Percentiles rank a stretch among this genome's conserved stretches.
Evolutionary conservation across 2,888 invertebrate species (phyloP).

Genomic region (Zeuzera pyrina): DNA sequence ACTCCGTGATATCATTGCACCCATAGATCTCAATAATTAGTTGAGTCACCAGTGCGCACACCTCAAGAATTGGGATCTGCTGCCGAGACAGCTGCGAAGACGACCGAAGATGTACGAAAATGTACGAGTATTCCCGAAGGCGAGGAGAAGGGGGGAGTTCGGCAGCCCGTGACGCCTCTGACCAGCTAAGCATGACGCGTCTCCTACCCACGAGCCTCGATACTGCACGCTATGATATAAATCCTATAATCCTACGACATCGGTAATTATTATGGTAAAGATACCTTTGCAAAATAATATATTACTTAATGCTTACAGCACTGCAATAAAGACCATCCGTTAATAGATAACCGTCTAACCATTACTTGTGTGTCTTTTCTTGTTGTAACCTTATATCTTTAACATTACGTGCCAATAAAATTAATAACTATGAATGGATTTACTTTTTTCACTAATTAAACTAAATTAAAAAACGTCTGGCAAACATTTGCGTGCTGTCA

Average conservation of each 20-base stretch:
- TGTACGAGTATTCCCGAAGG: slow-evolving; percentile 41
- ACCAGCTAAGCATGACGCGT: slow-evolving; percentile 42
- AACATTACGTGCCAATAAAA: no score
- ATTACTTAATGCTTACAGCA: no score
- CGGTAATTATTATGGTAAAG: slow-evolving; percentile 20
- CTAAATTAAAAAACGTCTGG: not conserved
- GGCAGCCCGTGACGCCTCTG: slow-evolving; percentile 45
- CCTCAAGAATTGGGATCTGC: slow-evolving; percentile 20
- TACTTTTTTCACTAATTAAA: no score
- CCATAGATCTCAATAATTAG: slow-evolving; percentile 43
- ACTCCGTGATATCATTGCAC: slow-evolving; percentile 37
- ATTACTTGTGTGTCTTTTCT: no score
- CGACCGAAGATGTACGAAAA: slow-evolving; percentile 30
- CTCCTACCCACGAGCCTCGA: slow-evolving; percentile 37
- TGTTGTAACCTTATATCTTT: no score
- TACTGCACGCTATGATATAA: slow-evolving; percentile 26
- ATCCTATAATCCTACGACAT: slow-evolving; percentile 33
- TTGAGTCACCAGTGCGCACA: slow-evolving; percentile 31
- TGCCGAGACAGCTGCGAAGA: no score
- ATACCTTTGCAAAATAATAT: not conserved
- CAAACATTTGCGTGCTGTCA: slow-evolving; percentile 17
- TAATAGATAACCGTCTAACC: no score
- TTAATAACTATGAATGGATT: no score
- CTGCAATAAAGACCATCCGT: no score
- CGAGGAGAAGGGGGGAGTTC: slow-evolving; percentile 35